Conservation (phyloP, 2,113 vertebrate species). For the Columba janthina region DNA sequence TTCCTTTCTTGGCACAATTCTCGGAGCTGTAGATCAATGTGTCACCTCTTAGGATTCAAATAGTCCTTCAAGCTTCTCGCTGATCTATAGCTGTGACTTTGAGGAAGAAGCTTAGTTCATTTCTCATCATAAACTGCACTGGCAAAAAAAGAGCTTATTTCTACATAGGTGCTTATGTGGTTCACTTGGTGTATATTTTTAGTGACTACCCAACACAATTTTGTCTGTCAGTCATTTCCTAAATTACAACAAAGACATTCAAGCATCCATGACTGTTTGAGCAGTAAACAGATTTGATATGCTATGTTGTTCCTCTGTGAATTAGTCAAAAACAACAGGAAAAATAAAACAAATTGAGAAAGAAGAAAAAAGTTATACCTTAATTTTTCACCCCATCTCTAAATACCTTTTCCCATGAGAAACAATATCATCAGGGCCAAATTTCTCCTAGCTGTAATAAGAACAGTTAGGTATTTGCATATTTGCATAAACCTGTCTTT, state of each 20-base stretch:
- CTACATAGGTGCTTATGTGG: not conserved
- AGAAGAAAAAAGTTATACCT: not conserved
- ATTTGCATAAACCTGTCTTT: not conserved
- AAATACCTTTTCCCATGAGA: not conserved
- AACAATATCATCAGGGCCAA: not conserved
- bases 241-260: not conserved
- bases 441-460: not conserved
- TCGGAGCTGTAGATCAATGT: not conserved
- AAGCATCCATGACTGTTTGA: not conserved
- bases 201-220: not conserved
- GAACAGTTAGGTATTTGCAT: not conserved
- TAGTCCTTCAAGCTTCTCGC: conserved; percentile 11
- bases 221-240: not conserved
- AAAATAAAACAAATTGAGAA: not conserved
- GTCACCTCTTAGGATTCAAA: not conserved
- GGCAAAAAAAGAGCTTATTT: not conserved
- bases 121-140: not conserved
- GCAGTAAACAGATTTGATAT: not conserved
- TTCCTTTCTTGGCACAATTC: not conserved
- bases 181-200: not conserved
- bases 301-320: not conserved
- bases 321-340: not conserved
- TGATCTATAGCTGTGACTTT: conserved; percentile 34
- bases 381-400: not conserved
- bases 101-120: not conserved